Evolutionary conservation across 1,140 invertebrate species (phyloP).

Genomic region (Lasioglossum albipes): DNA sequence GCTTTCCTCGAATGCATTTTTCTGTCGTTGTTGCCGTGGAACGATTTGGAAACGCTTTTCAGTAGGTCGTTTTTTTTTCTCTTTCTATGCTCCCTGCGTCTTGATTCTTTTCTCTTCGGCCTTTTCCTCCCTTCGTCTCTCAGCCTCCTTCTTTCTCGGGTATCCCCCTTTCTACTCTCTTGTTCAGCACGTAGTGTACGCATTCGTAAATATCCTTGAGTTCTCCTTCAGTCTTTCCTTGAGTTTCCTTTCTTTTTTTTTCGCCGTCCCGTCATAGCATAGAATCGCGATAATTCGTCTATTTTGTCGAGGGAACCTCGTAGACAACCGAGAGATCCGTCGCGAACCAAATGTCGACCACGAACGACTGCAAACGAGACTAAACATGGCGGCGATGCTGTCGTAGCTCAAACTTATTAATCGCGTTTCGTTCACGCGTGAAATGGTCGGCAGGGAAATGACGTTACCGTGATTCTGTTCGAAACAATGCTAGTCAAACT

Average conservation of each 20-base stretch:
- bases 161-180: neutral
- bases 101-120: neutral
- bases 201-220: neutral
- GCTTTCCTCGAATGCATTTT: slow-evolving; percentile 62
- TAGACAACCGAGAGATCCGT: too few relatives aligned
- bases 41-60: slow-evolving; percentile 45
- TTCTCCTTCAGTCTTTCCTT: neutral
- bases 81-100: slow-evolving; percentile 12
- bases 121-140: slow-evolving; percentile 2
- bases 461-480: slow-evolving; percentile 24
- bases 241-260: neutral
- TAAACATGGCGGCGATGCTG: too few relatives aligned
- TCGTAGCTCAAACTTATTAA: neutral
- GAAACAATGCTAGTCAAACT: slow-evolving; percentile 41
- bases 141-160: neutral
- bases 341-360: too few relatives aligned
- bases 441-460: too few relatives aligned
- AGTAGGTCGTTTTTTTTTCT: slow-evolving; percentile 36
- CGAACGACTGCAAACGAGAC: too few relatives aligned
- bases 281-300: slow-evolving; percentile 17
- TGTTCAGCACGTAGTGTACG: slow-evolving; percentile 15
- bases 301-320: too few relatives aligned
- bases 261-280: slow-evolving; percentile 20
- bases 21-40: slow-evolving; percentile 47
- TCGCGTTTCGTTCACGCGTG: neutral